phyloP scores from a whole-genome alignment of 2,113 vertebrate species.

The Eurypyga helias region DNA sequence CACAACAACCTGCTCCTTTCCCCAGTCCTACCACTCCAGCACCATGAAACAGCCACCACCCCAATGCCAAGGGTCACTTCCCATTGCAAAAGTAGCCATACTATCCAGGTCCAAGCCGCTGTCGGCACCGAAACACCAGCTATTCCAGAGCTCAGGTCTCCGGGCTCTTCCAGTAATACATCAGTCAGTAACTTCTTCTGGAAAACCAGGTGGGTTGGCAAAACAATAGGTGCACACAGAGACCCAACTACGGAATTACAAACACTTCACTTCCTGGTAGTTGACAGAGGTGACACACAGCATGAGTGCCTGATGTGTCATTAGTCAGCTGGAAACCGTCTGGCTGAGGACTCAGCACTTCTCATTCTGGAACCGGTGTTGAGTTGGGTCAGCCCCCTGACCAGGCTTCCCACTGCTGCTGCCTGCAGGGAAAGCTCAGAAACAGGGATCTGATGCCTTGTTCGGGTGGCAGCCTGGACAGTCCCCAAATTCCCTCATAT shows the following conservation, averaged over 20 bases:
- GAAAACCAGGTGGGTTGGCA: neutral
- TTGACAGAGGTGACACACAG: neutral
- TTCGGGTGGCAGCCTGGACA: neutral
- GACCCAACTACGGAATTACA: neutral
- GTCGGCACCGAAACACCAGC: fast-evolving
- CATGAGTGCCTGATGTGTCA: neutral
- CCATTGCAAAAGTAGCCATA: neutral
- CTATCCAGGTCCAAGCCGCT: neutral
- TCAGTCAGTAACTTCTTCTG: neutral
- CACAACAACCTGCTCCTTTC: neutral
- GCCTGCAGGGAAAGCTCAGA: neutral
- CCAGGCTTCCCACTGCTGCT: neutral
- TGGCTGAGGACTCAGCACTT: neutral
- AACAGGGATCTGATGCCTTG: neutral
- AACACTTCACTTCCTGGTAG: neutral
- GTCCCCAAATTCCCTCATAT: neutral
- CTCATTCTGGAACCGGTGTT: neutral
- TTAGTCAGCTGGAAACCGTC: neutral
- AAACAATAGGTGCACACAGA: neutral
- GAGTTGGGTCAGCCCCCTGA: neutral
- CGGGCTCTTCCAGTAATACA: neutral
- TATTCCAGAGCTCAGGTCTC: neutral
- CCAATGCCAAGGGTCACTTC: neutral
- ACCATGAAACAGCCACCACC: neutral
- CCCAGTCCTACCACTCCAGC: too few relatives aligned